Base-by-base conservation (phyloP, 2,888 invertebrate species). In the Glaucopsyche alexis region DNA sequence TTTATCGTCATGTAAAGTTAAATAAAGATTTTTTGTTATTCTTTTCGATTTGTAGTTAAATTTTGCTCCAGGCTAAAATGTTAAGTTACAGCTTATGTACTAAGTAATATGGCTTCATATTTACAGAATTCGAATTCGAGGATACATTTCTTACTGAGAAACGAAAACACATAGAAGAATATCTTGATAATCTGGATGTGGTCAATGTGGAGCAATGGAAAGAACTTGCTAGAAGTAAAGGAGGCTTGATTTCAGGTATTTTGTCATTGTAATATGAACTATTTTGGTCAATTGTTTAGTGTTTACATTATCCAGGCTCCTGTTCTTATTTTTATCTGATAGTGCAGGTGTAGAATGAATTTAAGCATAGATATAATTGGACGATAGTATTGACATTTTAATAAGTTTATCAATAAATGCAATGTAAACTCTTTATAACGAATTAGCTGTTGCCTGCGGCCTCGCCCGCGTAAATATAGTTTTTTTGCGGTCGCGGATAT, bases 191-290 rank as follows among this genome's bases (percentile, higher is more conserved):
- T 78, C 83, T 92, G 19, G 87, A 93, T 75, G 82, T 89, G 19
- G 86, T 91, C 9, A 85, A 84, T 73, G 81, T 95, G 76, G 91
- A 94, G 77, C 88, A 92, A 77, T 95, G 95, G 94, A 93, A 93
- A 81, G 80, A 86, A 76, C 93, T 95, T 78, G 96, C 96, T 1
- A 91, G 93, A 65, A 94, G 94, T 71, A 94, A 94, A 82, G 94
- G 94, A 80, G 96, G 96, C 14, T 88, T 96, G 77, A 95, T 96
- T 69, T 94, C 94, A 85, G 95, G 95, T 95, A 78, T 80, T 74
- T 55, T 55, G 55, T 19, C 55, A 19, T 6, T 29, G 29, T 3
- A 29, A 3, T 29, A 29, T 3, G 4, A 29, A 29, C 29, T 1
- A 29, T 29, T 29, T 3, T 29, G 29, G 4, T 4, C 29, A 29